Percentiles rank a stretch among this genome's conserved stretches.
Conservation (phyloP, 2,888 invertebrate genomes). For the Falcaria lacertinaria region DNA sequence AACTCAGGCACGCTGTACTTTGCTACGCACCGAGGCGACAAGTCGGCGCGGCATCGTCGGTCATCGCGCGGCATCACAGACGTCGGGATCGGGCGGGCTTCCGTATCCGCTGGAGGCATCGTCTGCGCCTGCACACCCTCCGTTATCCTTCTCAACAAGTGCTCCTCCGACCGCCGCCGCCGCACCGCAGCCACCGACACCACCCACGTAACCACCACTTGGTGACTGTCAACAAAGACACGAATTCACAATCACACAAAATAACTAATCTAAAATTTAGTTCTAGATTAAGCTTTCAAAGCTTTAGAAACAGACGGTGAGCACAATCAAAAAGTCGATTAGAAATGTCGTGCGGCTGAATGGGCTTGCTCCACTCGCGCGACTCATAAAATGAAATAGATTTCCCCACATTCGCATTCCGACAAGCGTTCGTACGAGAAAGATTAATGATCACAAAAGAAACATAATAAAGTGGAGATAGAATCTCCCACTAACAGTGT, state of each 20-base stretch:
- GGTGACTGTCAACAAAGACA: slow-evolving; percentile 48
- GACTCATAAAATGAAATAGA: slow-evolving; percentile 80
- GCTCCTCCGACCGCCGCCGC: slow-evolving; percentile 42
- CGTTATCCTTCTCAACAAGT: slow-evolving; percentile 60
- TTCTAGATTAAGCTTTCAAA: slow-evolving; percentile 26
- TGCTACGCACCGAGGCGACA: slow-evolving; percentile 56
- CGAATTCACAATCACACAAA: slow-evolving; percentile 3
- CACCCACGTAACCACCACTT: slow-evolving; percentile 61
- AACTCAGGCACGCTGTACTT: not conserved
- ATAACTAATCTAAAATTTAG: not conserved
- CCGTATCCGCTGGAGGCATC: slow-evolving; percentile 90
- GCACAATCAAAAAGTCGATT: slow-evolving; percentile 79
- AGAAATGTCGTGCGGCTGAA: slow-evolving; percentile 77
- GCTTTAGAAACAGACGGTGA: slow-evolving; percentile 54
- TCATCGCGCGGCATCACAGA: slow-evolving; percentile 77
- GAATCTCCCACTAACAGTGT: slow-evolving; percentile 79
- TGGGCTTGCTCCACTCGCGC: slow-evolving; percentile 71
- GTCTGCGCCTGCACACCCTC: slow-evolving; percentile 76
- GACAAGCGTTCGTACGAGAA: slow-evolving; percentile 80
- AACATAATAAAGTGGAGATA: slow-evolving; percentile 80
- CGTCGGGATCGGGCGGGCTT: slow-evolving; percentile 85
- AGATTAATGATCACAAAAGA: slow-evolving; percentile 81
- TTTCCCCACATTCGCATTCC: slow-evolving; percentile 80
- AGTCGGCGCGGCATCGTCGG: slow-evolving; percentile 70
- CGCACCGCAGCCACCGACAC: slow-evolving; percentile 48